A percentile compares a stretch with the other conserved stretches of the same genome.
These are phyloP conservation scores for Sebastes matsubarae DNA, from an alignment of 2,797 vertebrate genomes.

Conservation along the genomic window DNA sequence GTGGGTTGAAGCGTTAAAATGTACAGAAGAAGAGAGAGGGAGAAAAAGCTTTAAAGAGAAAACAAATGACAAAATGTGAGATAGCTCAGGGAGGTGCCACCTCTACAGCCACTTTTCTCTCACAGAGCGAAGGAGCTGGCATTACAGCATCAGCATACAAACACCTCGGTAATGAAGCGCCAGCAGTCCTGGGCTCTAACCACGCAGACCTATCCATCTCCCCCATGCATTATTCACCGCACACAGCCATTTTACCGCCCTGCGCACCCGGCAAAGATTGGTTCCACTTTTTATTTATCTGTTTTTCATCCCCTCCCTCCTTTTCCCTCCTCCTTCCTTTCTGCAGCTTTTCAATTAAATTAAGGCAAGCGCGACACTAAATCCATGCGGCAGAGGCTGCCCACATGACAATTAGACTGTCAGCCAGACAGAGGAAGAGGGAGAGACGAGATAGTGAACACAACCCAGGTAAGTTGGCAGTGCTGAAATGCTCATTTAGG, in stretches of 20 bases:
- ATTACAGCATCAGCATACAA: conserved; percentile 81
- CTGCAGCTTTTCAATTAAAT: conserved; percentile 82
- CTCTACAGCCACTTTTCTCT: conserved; percentile 63
- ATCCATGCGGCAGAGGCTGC: conserved; percentile 76
- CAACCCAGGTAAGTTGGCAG: conserved; percentile 59
- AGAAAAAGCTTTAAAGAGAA: conserved; percentile 37
- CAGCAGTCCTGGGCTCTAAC: conserved; percentile 70
- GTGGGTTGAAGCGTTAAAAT: conserved; percentile 36
- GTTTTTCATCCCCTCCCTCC: conserved; percentile 78
- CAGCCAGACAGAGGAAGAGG: conserved; percentile 66
- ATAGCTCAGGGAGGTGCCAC: conserved; percentile 61
- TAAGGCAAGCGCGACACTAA: conserved; percentile 81
- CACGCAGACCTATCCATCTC: conserved; percentile 80
- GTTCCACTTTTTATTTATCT: conserved; percentile 84
- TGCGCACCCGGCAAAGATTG: conserved; percentile 78
- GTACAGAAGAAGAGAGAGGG: conserved; percentile 21
- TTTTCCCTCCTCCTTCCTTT: conserved; percentile 68
- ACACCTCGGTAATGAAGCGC: conserved; percentile 78
- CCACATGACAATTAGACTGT: conserved; percentile 82
- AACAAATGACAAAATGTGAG: conserved; percentile 62
- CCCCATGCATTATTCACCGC: conserved; percentile 81
- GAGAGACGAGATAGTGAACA: conserved; percentile 59
- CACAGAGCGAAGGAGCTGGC: conserved; percentile 50
- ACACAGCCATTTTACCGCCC: conserved; percentile 78
- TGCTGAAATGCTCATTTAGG: conserved; percentile 58